These are phyloP conservation scores for Sylvia atricapilla DNA, from an alignment of 2,113 vertebrate species.

Conservation along the genomic window DNA sequence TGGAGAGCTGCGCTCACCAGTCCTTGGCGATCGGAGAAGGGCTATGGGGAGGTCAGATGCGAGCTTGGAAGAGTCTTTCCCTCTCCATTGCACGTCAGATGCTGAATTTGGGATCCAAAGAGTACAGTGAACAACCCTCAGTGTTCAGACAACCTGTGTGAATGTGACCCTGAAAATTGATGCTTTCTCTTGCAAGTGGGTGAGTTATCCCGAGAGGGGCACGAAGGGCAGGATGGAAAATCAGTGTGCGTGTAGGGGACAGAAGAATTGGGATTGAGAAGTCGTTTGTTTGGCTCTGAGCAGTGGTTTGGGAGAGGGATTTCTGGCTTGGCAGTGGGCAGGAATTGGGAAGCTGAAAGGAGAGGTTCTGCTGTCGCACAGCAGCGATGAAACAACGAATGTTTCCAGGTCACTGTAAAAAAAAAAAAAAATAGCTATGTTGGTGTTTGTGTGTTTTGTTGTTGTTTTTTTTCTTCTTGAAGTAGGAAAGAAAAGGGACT, in stretches of 20 bases:
- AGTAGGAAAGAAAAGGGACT: slow-evolving; percentile 43
- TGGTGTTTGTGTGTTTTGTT: slow-evolving; percentile 57
- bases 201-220: neutral
- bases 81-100: neutral
- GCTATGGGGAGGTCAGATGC: neutral
- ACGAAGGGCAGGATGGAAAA: neutral
- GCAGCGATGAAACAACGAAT: neutral
- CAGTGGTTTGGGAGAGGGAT: slow-evolving; percentile 1
- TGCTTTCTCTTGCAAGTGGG: neutral
- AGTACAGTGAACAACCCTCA: neutral
- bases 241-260: neutral
- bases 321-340: neutral
- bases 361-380: neutral
- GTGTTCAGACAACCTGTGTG: slow-evolving; percentile 25
- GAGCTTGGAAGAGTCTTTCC: neutral
- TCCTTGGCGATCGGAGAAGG: neutral
- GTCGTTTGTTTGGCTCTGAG: slow-evolving; percentile 5
- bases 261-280: neutral
- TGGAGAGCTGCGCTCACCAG: neutral
- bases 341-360: neutral
- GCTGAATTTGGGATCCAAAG: slow-evolving; percentile 40
- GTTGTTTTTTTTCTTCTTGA: slow-evolving; percentile 23
- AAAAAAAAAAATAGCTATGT: slow-evolving; percentile 31
- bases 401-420: slow-evolving; percentile 65
- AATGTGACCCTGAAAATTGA: slow-evolving; percentile 42